Evolutionary conservation across 2,888 invertebrate genomes (phyloP).

Genomic region (Meandrusa payeni): DNA sequence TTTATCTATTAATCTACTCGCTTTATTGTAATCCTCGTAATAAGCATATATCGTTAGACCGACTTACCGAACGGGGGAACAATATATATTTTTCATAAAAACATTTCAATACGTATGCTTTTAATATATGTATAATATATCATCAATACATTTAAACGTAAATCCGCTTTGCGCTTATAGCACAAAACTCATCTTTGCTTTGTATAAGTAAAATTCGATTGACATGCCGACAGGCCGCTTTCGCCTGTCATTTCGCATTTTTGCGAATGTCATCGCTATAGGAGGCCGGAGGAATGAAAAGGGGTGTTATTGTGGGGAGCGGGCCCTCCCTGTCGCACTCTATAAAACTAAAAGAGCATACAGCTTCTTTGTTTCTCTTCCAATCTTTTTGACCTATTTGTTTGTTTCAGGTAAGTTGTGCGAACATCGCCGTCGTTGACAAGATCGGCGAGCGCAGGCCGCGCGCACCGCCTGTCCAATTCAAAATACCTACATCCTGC

Average conservation of each 20-base stretch:
- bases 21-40: too few relatives aligned
- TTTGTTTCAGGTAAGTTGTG: constrained; percentile 25
- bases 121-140: too few relatives aligned
- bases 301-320: constrained; percentile 26
- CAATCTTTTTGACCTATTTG: constrained; percentile 23
- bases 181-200: constrained; percentile 32
- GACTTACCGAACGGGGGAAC: too few relatives aligned
- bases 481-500: constrained; percentile 22
- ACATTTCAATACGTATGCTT: too few relatives aligned
- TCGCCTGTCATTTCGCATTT: constrained; percentile 60
- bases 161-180: constrained; percentile 20
- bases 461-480: neutral
- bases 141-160: too few relatives aligned
- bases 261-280: constrained; percentile 55
- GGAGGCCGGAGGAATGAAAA: constrained; percentile 28
- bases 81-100: too few relatives aligned
- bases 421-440: constrained; percentile 6
- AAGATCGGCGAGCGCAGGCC: constrained; percentile 7
- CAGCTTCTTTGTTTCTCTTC: constrained; percentile 18
- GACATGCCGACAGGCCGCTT: constrained; percentile 57
- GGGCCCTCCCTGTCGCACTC: constrained; percentile 6
- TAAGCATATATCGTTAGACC: too few relatives aligned
- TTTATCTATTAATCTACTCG: too few relatives aligned
- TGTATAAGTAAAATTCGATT: constrained; percentile 62
- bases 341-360: constrained; percentile 22